Evolutionary conservation across 2,888 invertebrate genomes (phyloP).

Genomic region (Steromphala cineraria): DNA sequence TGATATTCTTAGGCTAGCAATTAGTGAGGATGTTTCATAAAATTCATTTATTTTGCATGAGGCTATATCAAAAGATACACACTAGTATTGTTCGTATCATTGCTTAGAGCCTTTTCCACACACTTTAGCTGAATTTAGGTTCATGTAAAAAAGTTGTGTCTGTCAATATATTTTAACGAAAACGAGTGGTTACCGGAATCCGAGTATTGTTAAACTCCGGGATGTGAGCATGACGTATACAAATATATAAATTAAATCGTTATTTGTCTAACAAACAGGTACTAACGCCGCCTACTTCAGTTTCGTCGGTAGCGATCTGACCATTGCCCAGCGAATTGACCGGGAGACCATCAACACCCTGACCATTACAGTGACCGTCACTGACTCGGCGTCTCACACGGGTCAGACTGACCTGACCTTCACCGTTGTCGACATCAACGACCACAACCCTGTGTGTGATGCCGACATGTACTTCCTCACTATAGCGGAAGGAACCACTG

Average conservation of each 20-base stretch:
- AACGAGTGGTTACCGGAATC: too few relatives aligned
- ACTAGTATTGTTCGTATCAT: too few relatives aligned
- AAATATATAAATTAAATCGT: neutral
- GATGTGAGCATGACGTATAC: too few relatives aligned
- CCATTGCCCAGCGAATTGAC: neutral
- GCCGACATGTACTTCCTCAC: neutral
- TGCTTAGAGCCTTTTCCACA: too few relatives aligned
- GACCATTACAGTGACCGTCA: neutral
- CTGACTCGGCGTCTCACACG: neutral
- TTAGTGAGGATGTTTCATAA: too few relatives aligned
- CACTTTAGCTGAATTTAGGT: too few relatives aligned
- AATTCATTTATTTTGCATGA: too few relatives aligned
- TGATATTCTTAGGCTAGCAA: too few relatives aligned
- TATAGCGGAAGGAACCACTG: neutral
- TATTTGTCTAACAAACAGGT: neutral
- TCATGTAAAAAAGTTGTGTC: too few relatives aligned
- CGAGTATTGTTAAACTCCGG: too few relatives aligned
- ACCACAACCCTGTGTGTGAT: neutral
- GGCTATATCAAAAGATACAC: too few relatives aligned
- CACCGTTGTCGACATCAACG: neutral
- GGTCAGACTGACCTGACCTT: neutral
- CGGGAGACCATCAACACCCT: neutral
- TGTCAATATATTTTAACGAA: too few relatives aligned
- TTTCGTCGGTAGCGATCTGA: neutral
- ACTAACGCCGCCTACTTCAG: neutral